phyloP scores from a whole-genome alignment of 2,113 vertebrate species.

The Picathartes gymnocephalus region DNA sequence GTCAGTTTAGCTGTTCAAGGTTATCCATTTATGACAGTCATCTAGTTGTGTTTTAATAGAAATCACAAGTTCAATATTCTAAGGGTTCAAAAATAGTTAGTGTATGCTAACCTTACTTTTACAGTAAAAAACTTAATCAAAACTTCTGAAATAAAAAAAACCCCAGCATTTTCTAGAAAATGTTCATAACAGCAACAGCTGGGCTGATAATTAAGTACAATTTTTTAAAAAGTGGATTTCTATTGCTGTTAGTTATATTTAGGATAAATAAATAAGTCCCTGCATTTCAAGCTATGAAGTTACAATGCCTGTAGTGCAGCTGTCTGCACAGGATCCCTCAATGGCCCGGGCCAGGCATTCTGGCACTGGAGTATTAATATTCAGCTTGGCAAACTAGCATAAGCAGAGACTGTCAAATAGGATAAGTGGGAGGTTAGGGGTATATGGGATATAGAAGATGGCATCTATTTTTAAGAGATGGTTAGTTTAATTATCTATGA shows the following conservation, averaged over 20 bases:
- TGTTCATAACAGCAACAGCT: neutral
- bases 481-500: conserved; percentile 18
- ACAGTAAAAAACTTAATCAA: neutral
- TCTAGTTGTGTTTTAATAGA: neutral
- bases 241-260: conserved; percentile 8
- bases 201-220: neutral
- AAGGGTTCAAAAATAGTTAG: neutral
- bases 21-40: neutral
- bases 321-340: neutral
- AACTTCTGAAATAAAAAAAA: neutral
- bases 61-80: neutral
- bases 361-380: neutral
- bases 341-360: neutral
- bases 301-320: neutral
- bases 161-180: neutral
- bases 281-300: neutral
- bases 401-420: neutral
- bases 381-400: neutral
- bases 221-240: neutral
- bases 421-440: neutral
- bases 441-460: neutral
- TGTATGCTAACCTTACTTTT: neutral
- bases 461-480: conserved; percentile 4
- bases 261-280: neutral
- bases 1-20: neutral